Evolutionary conservation across 2,113 vertebrate species (phyloP).

Genomic region (Hepsetus odoe): DNA sequence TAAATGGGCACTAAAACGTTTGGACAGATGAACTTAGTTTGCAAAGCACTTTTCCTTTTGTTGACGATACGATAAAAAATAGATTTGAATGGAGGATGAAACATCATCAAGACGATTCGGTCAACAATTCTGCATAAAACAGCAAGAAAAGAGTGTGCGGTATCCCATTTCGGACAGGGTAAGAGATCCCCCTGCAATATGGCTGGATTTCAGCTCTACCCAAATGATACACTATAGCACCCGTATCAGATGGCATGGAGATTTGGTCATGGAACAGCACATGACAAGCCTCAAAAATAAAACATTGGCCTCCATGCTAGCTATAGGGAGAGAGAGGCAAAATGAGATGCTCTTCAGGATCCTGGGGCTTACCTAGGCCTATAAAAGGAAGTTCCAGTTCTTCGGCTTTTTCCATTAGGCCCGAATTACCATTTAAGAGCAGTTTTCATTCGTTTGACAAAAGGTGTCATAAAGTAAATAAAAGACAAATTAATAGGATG

Average conservation of each 20-base stretch:
- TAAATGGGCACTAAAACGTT: too few relatives aligned
- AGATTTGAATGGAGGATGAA: background rate
- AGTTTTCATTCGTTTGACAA: constrained; percentile 64
- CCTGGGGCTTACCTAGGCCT: constrained; percentile 54
- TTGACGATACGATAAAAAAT: too few relatives aligned
- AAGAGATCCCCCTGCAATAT: background rate
- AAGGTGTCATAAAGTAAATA: constrained; percentile 75
- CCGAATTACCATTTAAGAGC: constrained; percentile 73
- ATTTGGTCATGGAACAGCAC: background rate
- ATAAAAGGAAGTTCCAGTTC: constrained; percentile 69
- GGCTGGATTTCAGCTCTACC: background rate
- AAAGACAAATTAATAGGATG: constrained; percentile 72
- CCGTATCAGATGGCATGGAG: background rate
- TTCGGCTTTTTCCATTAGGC: constrained; percentile 64
- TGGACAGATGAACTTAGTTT: too few relatives aligned
- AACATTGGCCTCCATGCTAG: background rate
- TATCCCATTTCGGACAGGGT: background rate
- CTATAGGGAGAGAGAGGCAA: background rate
- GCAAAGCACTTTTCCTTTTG: too few relatives aligned
- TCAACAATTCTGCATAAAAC: background rate
- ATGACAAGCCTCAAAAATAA: background rate
- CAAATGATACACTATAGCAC: constrained; percentile 8
- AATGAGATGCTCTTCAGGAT: constrained; percentile 30
- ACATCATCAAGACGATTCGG: too few relatives aligned
- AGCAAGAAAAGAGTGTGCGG: background rate